Percentiles rank a stretch among this genome's conserved stretches.
These are phyloP conservation scores for Ceratothoa steindachneri DNA, from an alignment of 2,888 invertebrate species.

Conservation along the genomic window DNA sequence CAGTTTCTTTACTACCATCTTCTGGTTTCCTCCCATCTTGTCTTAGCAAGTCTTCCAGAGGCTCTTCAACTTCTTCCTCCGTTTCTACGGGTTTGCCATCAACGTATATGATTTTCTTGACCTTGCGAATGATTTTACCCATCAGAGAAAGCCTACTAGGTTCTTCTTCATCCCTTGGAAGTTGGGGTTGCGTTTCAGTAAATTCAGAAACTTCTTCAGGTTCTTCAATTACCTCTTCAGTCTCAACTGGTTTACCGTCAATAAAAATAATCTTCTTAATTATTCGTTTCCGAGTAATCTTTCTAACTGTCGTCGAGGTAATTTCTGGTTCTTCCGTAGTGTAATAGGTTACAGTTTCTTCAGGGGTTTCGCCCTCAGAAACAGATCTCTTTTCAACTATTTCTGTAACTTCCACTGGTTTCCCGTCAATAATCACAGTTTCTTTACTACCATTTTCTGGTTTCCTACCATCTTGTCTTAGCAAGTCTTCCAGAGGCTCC, in stretches of 20 bases:
- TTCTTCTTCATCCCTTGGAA: too few species aligned
- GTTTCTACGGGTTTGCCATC: slow-evolving; percentile 29
- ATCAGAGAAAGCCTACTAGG: too few species aligned
- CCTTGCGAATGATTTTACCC: slow-evolving; percentile 16
- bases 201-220: slow-evolving; percentile 19
- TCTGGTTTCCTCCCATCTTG: background rate
- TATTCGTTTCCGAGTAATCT: slow-evolving; percentile 21
- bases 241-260: slow-evolving; percentile 36
- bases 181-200: background rate
- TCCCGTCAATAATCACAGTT: slow-evolving; percentile 23
- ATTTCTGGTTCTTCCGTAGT: background rate
- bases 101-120: slow-evolving; percentile 24
- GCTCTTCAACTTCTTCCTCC: slow-evolving; percentile 14
- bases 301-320: slow-evolving; percentile 20
- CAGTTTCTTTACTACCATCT: background rate
- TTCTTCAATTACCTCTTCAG: slow-evolving; percentile 31
- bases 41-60: background rate
- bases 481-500: background rate
- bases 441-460: background rate
- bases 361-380: slow-evolving; percentile 22
- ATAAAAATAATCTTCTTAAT: slow-evolving; percentile 28
- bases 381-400: background rate
- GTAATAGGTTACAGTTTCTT: background rate
- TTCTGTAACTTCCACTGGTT: slow-evolving; percentile 21
- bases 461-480: background rate